phyloP scores from a whole-genome alignment of 2,113 vertebrate species.

The Oplegnathus fasciatus region DNA sequence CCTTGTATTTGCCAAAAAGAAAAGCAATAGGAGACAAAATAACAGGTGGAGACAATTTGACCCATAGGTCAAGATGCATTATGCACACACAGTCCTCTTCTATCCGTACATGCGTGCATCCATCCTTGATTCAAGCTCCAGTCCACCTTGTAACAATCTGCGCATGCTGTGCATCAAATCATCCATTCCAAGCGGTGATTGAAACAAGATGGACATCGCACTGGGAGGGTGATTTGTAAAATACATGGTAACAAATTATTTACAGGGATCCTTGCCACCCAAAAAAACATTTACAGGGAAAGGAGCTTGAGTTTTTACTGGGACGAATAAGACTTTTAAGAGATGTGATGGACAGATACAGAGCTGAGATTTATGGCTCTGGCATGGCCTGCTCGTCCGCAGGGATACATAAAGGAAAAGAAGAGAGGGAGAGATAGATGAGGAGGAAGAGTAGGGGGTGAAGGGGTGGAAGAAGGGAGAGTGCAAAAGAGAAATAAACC shows the following conservation, averaged over 20 bases:
- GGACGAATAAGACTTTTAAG: slow-evolving; percentile 64
- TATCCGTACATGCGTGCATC: slow-evolving; percentile 33
- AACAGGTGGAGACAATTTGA: slow-evolving; percentile 59
- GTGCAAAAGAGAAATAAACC: slow-evolving; percentile 44
- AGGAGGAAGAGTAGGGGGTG: slow-evolving; percentile 24
- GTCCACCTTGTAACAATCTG: slow-evolving; percentile 74
- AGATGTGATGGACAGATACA: slow-evolving; percentile 70
- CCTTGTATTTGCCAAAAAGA: slow-evolving; percentile 39
- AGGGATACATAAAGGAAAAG: slow-evolving; percentile 60
- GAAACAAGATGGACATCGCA: slow-evolving; percentile 58
- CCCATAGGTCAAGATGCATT: slow-evolving; percentile 54
- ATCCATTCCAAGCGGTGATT: slow-evolving; percentile 47
- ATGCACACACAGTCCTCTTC: slow-evolving; percentile 44
- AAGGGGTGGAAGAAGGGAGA: slow-evolving; percentile 11
- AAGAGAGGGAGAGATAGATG: slow-evolving; percentile 42
- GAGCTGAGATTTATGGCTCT: slow-evolving; percentile 61
- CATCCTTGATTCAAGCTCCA: slow-evolving; percentile 39
- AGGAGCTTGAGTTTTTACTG: slow-evolving; percentile 42
- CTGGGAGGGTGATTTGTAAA: slow-evolving; percentile 57
- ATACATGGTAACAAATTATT: slow-evolving; percentile 64
- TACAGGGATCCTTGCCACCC: slow-evolving; percentile 56
- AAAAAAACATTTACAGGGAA: slow-evolving; percentile 46
- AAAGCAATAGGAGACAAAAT: slow-evolving; percentile 23
- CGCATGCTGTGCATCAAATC: slow-evolving; percentile 54
- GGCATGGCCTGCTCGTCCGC: slow-evolving; percentile 39